Evolutionary conservation across 2,888 invertebrate species (phyloP).

Genomic region (Trissoscelio sp.): DNA sequence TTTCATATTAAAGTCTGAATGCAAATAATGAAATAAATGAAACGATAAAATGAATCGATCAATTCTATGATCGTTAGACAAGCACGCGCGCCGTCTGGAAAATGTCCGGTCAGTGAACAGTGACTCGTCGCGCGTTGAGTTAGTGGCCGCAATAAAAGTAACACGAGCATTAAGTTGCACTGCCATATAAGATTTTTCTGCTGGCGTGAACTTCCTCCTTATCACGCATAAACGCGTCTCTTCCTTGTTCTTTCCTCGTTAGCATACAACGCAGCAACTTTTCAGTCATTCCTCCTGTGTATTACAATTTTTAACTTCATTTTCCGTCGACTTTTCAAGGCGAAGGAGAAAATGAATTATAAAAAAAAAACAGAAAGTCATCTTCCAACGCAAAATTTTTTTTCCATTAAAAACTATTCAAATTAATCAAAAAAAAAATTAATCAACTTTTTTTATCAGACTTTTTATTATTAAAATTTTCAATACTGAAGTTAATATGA

Average conservation of each 20-base stretch:
- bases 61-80: no score
- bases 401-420: not conserved
- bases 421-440: not conserved
- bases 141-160: slow-evolving; percentile 34
- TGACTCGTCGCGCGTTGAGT: slow-evolving; percentile 9
- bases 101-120: slow-evolving; percentile 34
- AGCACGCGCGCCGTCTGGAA: slow-evolving; percentile 30
- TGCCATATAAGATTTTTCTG: slow-evolving; percentile 49
- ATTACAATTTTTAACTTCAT: slow-evolving; percentile 26
- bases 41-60: no score
- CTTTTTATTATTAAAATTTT: no score
- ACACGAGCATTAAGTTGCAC: slow-evolving; percentile 35
- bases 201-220: slow-evolving; percentile 50
- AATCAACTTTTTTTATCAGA: not conserved
- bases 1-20: not conserved
- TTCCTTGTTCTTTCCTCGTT: slow-evolving; percentile 45
- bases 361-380: slow-evolving; percentile 22
- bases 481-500: no score
- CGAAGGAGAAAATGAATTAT: slow-evolving; percentile 5
- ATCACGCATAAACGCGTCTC: slow-evolving; percentile 41
- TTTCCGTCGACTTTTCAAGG: slow-evolving; percentile 17
- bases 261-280: slow-evolving; percentile 32
- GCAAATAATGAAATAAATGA: not conserved
- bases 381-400: slow-evolving; percentile 1
- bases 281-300: slow-evolving; percentile 20